Conservation (phyloP, 2,113 vertebrate genomes). For the Cygnus buccinator region DNA sequence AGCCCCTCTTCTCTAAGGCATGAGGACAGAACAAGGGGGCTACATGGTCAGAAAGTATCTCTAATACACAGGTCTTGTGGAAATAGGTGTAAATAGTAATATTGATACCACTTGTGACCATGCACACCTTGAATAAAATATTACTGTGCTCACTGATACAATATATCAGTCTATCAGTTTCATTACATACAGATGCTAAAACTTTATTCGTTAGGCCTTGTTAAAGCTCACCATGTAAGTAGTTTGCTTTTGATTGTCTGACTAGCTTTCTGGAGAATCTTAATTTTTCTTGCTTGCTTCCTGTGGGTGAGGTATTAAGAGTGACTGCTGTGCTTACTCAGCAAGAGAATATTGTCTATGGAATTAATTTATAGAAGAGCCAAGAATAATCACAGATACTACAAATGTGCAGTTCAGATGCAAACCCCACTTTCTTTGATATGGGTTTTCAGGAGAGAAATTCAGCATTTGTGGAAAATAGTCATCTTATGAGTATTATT, state of each 20-base stretch:
- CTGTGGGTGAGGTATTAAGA: background rate
- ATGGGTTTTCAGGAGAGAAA: background rate
- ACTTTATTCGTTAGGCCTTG: background rate
- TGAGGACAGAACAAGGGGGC: background rate
- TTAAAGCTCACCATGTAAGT: background rate
- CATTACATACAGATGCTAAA: background rate
- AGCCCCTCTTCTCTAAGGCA: background rate
- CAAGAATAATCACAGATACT: background rate
- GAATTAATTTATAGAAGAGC: background rate
- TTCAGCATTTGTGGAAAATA: background rate
- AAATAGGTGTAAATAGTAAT: background rate
- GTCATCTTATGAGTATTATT: background rate
- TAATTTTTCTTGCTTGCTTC: background rate
- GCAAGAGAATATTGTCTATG: background rate
- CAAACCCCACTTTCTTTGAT: background rate
- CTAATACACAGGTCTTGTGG: background rate
- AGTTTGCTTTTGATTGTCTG: background rate
- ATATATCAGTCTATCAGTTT: background rate
- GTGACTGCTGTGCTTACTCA: conserved; percentile 16
- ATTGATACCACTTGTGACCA: background rate
- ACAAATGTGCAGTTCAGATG: background rate
- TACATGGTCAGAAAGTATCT: background rate
- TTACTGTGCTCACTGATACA: background rate
- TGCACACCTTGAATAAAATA: background rate
- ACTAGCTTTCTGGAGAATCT: background rate